Percentiles rank a stretch among this genome's conserved stretches.
These are phyloP conservation scores for Petrosia ficiformis DNA, from an alignment of 37 sponge, comb jelly and placozoan genomes.

Conservation along the genomic window DNA sequence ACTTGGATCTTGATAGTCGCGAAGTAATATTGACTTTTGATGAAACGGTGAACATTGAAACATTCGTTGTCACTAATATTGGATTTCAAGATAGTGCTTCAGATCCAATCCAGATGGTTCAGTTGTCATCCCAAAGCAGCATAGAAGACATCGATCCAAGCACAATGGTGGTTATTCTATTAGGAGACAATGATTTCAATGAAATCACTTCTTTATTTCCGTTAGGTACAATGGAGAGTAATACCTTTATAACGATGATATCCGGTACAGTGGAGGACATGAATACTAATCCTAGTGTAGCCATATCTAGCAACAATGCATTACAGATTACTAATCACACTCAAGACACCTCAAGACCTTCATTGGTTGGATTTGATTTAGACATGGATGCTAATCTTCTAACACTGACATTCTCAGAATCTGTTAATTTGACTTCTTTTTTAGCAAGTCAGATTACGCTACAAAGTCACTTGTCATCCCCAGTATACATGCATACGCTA, in stretches of 20 bases:
- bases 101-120: constrained; percentile 34
- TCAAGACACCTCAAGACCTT: constrained; percentile 47
- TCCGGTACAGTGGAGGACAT: constrained; percentile 58
- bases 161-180: constrained; percentile 37
- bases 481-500: constrained; percentile 20
- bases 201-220: constrained; percentile 55
- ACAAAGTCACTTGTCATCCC: constrained; percentile 29
- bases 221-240: constrained; percentile 58
- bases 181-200: constrained; percentile 76
- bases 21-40: constrained; percentile 65
- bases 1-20: constrained; percentile 49
- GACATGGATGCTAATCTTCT: constrained; percentile 61
- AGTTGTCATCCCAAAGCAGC: constrained; percentile 54
- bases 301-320: constrained; percentile 44
- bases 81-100: constrained; percentile 51
- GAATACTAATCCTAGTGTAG: constrained; percentile 51
- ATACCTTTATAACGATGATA: constrained; percentile 64
- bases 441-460: constrained; percentile 47
- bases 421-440: constrained; percentile 70
- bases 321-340: constrained; percentile 57
- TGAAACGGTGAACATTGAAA: constrained; percentile 63
- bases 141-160: constrained; percentile 43
- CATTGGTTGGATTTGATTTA: constrained; percentile 46
- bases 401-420: constrained; percentile 70
- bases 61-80: constrained; percentile 52